Evolutionary conservation across 2,113 vertebrate species (phyloP).

Genomic region (Butorides virescens): DNA sequence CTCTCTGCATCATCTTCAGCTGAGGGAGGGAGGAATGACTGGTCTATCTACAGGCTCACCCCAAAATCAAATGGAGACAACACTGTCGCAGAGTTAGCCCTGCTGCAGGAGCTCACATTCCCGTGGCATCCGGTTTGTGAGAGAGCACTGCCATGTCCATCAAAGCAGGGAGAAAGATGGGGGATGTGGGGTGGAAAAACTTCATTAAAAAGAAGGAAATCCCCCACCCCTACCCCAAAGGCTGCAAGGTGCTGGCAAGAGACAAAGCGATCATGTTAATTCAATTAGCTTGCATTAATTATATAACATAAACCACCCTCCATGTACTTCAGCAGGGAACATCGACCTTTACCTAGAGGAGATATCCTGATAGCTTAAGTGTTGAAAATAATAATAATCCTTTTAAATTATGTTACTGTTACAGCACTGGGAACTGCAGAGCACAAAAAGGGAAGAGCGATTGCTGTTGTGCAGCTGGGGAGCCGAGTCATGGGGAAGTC

Average conservation of each 20-base stretch:
- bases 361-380: background rate
- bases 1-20: background rate
- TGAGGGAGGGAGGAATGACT: background rate
- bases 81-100: background rate
- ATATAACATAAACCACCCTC: background rate
- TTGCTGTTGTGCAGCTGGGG: background rate
- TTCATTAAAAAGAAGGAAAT: background rate
- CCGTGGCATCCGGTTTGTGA: background rate
- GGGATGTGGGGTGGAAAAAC: background rate
- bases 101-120: background rate
- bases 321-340: background rate
- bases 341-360: background rate
- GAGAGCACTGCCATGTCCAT: background rate
- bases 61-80: background rate
- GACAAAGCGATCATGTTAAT: background rate
- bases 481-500: background rate
- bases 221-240: background rate
- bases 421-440: background rate
- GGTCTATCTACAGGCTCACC: background rate
- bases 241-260: background rate
- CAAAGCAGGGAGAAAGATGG: background rate
- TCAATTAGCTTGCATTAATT: background rate
- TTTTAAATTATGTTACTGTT: background rate
- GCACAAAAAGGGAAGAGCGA: background rate
- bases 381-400: background rate